Evolutionary conservation across 2,888 invertebrate species (phyloP).

Genomic region (Barypeithes pellucidus): DNA sequence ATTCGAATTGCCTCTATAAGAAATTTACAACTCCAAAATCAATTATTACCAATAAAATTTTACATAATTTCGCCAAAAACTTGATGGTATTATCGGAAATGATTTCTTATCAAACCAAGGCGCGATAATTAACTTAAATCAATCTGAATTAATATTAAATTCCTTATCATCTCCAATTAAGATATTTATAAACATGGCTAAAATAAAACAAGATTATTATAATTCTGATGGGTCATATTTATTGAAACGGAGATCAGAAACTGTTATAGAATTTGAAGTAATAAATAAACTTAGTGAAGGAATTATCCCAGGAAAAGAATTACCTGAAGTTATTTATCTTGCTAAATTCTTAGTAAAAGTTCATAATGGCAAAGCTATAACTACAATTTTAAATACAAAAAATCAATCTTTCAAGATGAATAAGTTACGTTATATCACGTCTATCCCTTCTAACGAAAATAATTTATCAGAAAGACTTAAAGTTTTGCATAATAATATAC

Average conservation of each 20-base stretch:
- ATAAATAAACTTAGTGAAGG: conserved; percentile 14
- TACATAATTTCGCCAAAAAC: neutral
- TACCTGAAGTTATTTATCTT: conserved; percentile 50
- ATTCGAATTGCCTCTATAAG: neutral
- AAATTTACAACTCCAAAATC: neutral
- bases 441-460: neutral
- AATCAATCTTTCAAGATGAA: conserved; percentile 10
- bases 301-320: conserved; percentile 2
- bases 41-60: neutral
- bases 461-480: conserved; percentile 9
- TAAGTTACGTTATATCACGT: neutral
- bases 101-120: conserved; percentile 51
- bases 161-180: neutral
- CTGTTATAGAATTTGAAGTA: conserved; percentile 44
- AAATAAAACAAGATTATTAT: neutral
- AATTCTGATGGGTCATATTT: neutral
- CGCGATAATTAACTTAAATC: conserved; percentile 42
- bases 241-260: conserved; percentile 47
- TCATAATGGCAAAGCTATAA: conserved; percentile 43
- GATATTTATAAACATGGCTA: neutral
- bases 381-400: conserved; percentile 47
- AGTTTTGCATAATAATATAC: conserved; percentile 29
- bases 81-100: conserved; percentile 56
- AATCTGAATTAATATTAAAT: conserved; percentile 6
- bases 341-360: conserved; percentile 51